phyloP scores from a whole-genome alignment of 1,140 invertebrate genomes.

The Cyclargus thomasi region DNA sequence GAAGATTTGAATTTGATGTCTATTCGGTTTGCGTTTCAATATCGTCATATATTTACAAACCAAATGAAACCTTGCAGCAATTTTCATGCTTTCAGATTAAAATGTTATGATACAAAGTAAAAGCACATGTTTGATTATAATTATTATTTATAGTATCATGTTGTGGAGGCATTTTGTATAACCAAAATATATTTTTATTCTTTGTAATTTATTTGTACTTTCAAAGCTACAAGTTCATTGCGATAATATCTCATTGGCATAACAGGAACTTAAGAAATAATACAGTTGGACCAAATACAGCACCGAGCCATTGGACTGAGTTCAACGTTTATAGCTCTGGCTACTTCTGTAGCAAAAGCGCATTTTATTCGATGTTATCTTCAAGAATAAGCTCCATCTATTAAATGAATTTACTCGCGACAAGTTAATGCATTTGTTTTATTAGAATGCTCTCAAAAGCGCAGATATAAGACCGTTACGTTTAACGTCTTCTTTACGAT shows the following conservation, averaged over 20 bases:
- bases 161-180: no score
- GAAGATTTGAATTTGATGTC: constrained; percentile 25
- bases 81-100: no score
- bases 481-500: not conserved
- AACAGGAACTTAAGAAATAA: constrained; percentile 22
- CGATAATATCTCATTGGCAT: not conserved
- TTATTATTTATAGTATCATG: no score
- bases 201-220: no score
- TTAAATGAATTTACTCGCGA: not conserved
- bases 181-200: no score
- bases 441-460: not conserved
- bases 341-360: not conserved
- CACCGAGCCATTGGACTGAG: constrained; percentile 42
- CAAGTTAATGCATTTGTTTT: not conserved
- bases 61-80: no score
- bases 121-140: no score
- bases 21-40: constrained; percentile 20
- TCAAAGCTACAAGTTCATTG: no score
- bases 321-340: constrained; percentile 16
- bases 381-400: not conserved
- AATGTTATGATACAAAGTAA: no score
- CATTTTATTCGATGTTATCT: constrained; percentile 3
- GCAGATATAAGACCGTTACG: not conserved
- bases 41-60: not conserved
- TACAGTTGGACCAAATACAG: constrained; percentile 36